Conservation (phyloP, 2,797 vertebrate genomes). For the Sternotherus odoratus region DNA sequence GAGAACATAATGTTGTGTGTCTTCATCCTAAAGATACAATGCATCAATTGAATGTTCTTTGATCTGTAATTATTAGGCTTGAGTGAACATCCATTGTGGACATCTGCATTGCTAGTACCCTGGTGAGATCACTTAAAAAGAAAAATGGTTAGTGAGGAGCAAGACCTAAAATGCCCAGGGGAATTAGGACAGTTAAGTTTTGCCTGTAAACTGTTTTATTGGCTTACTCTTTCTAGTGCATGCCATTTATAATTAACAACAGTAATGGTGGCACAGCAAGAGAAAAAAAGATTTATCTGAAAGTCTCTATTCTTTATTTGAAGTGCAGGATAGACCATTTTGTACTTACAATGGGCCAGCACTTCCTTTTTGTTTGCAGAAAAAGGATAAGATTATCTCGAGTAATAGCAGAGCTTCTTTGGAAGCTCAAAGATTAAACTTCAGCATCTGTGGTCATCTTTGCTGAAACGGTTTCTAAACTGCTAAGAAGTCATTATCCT, state of each 20-base stretch:
- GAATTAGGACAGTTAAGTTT: constrained; percentile 60
- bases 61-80: constrained; percentile 61
- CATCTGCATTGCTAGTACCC: constrained; percentile 54
- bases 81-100: constrained; percentile 61
- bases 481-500: constrained; percentile 40
- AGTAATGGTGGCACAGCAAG: constrained; percentile 46
- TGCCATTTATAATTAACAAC: constrained; percentile 70
- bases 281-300: constrained; percentile 60
- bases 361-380: constrained; percentile 57
- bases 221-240: constrained; percentile 52
- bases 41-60: constrained; percentile 36
- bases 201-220: constrained; percentile 54
- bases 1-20: constrained; percentile 45
- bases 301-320: constrained; percentile 65
- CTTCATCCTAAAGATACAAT: constrained; percentile 63
- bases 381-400: constrained; percentile 54
- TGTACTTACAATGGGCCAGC: constrained; percentile 40
- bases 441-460: constrained; percentile 38
- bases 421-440: constrained; percentile 59
- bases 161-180: constrained; percentile 54
- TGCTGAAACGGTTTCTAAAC: constrained; percentile 48
- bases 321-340: constrained; percentile 46
- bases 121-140: constrained; percentile 68
- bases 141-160: constrained; percentile 44
- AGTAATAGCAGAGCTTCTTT: constrained; percentile 37